Conservation (phyloP, 2,113 vertebrate genomes). For the Brienomyrus brachyistius region DNA sequence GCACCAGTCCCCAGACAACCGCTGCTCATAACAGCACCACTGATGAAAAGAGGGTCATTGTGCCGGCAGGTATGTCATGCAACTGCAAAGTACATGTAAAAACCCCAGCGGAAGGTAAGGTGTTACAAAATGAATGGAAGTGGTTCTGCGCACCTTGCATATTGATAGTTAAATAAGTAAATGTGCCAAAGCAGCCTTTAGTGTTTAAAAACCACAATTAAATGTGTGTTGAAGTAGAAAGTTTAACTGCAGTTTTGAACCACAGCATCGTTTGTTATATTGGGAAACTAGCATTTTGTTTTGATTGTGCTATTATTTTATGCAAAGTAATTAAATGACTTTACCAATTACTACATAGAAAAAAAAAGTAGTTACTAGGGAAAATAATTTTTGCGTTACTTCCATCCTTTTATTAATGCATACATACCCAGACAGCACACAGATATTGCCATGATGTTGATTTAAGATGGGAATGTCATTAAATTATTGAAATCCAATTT, state of each 20-base stretch:
- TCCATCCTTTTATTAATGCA: background rate
- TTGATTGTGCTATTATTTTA: background rate
- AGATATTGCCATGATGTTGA: background rate
- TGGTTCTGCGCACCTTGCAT: background rate
- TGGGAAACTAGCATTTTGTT: background rate
- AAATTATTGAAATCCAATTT: background rate
- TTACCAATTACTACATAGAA: background rate
- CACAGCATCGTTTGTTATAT: background rate
- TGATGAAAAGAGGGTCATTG: slow-evolving; percentile 76
- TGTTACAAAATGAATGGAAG: background rate
- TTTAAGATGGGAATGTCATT: background rate
- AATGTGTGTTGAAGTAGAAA: background rate
- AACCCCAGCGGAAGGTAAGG: background rate
- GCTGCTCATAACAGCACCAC: slow-evolving; percentile 48
- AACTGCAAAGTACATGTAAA: background rate
- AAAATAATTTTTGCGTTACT: background rate
- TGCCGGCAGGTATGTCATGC: slow-evolving; percentile 63
- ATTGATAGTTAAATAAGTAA: background rate
- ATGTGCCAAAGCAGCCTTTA: background rate
- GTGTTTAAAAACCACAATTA: background rate
- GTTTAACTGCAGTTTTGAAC: background rate
- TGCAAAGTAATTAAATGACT: background rate
- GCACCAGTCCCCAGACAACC: slow-evolving; percentile 52
- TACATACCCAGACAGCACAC: background rate
- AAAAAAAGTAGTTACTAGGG: background rate